Percentiles rank a stretch among this genome's conserved stretches.
Conservation (phyloP, 2,797 vertebrate genomes). For the Cyprinodon diabolis region DNA sequence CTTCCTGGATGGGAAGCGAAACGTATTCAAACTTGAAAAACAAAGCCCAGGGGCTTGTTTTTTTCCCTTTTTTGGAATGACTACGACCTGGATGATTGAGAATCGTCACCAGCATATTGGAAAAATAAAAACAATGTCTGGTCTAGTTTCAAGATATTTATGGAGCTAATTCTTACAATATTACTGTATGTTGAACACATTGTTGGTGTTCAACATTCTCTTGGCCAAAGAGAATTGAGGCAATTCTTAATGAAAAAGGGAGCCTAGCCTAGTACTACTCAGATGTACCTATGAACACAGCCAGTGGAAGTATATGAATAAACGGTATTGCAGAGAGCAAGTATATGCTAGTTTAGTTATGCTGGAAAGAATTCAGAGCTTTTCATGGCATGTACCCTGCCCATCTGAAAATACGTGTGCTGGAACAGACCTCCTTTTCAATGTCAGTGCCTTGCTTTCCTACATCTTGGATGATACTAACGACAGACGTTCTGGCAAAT, state of each 20-base stretch:
- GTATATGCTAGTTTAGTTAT: not conserved
- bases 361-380: not conserved
- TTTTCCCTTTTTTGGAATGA: too few relatives aligned
- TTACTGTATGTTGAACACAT: not conserved
- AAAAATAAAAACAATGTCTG: not conserved
- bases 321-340: not conserved
- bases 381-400: not conserved
- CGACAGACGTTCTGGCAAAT: conserved; percentile 32
- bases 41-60: too few relatives aligned
- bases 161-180: not conserved
- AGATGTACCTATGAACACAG: not conserved
- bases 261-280: not conserved
- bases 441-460: conserved; percentile 32
- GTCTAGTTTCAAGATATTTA: not conserved
- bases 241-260: not conserved
- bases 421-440: conserved; percentile 20
- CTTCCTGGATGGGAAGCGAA: too few relatives aligned
- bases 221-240: too few relatives aligned
- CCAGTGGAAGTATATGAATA: not conserved
- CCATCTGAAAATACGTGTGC: conserved; percentile 20
- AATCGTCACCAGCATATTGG: not conserved
- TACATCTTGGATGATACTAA: conserved; percentile 36
- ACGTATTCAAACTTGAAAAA: too few relatives aligned
- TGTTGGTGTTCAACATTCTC: not conserved
- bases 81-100: too few relatives aligned